Evolutionary conservation across 2,797 vertebrate species (phyloP).

Genomic region (Clarias fuscus): DNA sequence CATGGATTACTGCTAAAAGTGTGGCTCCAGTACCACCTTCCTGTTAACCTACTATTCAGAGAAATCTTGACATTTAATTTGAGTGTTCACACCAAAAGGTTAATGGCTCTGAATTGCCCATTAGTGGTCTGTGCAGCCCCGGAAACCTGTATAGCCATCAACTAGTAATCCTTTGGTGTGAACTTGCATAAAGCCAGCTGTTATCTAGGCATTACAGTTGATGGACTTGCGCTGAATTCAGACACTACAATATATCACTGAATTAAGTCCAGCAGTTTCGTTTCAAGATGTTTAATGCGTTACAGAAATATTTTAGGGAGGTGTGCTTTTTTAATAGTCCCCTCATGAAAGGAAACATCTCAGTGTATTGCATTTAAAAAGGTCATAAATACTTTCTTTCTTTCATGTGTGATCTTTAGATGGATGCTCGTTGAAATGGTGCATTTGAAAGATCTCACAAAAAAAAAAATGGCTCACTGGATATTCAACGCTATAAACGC

Average conservation of each 20-base stretch:
- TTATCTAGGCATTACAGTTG: background rate
- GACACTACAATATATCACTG: background rate
- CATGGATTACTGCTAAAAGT: slow-evolving; percentile 15
- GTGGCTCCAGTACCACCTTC: background rate
- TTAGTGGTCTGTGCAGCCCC: slow-evolving; percentile 32
- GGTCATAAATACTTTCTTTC: background rate
- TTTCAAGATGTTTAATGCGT: background rate
- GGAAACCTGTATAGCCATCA: slow-evolving; percentile 27
- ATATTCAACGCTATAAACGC: slow-evolving; percentile 50
- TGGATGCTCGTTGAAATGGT: slow-evolving; percentile 35
- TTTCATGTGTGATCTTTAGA: slow-evolving; percentile 45
- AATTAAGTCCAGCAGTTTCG: background rate
- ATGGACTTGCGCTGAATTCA: background rate
- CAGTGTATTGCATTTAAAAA: background rate
- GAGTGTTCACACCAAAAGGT: slow-evolving; percentile 42
- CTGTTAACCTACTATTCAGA: slow-evolving; percentile 34
- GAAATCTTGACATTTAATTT: slow-evolving; percentile 54
- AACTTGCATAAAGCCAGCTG: slow-evolving; percentile 23
- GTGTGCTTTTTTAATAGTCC: background rate
- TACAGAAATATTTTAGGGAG: background rate
- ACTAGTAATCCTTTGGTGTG: slow-evolving; percentile 6
- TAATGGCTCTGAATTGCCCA: slow-evolving; percentile 48
- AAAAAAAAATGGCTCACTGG: slow-evolving; percentile 35
- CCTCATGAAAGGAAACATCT: slow-evolving; percentile 7
- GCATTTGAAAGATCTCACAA: slow-evolving; percentile 50